Conservation (phyloP, 2,797 vertebrate genomes). For the Linurgus olivaceus region DNA sequence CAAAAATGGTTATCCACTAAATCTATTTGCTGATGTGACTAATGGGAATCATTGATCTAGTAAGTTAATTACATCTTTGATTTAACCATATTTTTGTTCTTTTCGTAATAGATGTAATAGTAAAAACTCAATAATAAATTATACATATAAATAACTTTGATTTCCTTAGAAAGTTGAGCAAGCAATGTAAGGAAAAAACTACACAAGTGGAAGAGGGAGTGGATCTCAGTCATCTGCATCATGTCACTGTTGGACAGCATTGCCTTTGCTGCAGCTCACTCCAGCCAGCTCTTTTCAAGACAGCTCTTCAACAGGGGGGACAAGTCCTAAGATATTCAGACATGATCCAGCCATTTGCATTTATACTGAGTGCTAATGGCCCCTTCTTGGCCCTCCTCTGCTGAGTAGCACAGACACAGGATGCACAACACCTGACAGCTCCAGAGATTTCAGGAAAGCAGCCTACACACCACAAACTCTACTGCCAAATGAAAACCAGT, state of each 20-base stretch:
- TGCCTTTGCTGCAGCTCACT: not conserved
- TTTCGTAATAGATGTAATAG: not conserved
- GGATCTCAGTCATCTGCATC: rapidly evolving
- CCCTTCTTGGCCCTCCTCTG: not conserved
- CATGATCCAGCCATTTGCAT: not conserved
- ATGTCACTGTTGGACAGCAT: not conserved
- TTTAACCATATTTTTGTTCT: constrained; percentile 5
- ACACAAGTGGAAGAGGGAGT: not conserved
- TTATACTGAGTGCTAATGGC: not conserved
- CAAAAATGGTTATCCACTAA: not conserved
- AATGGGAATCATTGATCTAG: constrained; percentile 10
- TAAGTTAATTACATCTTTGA: constrained; percentile 16
- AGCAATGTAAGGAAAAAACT: not conserved
- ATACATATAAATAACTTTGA: not conserved
- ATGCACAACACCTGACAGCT: not conserved
- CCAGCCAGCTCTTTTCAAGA: not conserved
- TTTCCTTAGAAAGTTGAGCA: not conserved
- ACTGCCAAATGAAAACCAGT: not conserved
- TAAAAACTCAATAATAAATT: not conserved
- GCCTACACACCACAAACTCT: not conserved
- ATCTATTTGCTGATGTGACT: not conserved
- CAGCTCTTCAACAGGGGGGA: not conserved
- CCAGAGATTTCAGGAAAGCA: not conserved
- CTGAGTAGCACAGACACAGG: not conserved
- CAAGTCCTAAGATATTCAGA: not conserved